Percentiles rank a stretch among this genome's conserved stretches.
phyloP scores from a whole-genome alignment of 2,113 vertebrate species.

The Microtus montanus region DNA sequence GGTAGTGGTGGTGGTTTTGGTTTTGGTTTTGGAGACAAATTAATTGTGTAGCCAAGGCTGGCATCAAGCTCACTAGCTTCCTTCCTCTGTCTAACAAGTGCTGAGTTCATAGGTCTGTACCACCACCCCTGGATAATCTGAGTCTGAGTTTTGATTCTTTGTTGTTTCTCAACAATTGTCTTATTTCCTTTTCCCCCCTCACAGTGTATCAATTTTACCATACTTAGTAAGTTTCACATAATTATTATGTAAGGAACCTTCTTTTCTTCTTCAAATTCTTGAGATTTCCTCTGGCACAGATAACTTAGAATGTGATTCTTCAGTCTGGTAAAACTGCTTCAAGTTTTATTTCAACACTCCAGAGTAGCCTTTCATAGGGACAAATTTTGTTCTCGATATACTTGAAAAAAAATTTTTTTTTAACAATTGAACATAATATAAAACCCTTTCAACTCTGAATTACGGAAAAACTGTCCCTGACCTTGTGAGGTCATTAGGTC shows the following conservation, averaged over 20 bases:
- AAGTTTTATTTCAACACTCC: neutral
- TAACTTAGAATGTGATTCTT: neutral
- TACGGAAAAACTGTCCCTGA: neutral
- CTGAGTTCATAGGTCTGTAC: no score
- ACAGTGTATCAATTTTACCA: neutral
- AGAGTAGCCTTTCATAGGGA: neutral
- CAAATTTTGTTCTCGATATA: neutral
- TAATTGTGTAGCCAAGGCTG: no score
- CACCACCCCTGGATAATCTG: neutral
- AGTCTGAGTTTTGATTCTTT: neutral
- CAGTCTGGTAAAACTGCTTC: neutral
- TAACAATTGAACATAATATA: neutral
- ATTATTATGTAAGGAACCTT: neutral
- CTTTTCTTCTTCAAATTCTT: slow-evolving; percentile 24
- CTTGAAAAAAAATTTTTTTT: neutral
- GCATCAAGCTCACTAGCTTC: neutral
- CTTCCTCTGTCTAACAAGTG: neutral
- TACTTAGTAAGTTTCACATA: neutral
- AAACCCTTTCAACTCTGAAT: neutral
- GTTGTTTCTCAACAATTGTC: neutral
- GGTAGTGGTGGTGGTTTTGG: neutral
- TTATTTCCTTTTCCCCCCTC: neutral
- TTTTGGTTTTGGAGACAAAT: neutral
- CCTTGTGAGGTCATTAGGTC: no score
- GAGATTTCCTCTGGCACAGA: neutral